phyloP scores from a whole-genome alignment of 2,888 invertebrate species.

The Mechanitis mazaeus region DNA sequence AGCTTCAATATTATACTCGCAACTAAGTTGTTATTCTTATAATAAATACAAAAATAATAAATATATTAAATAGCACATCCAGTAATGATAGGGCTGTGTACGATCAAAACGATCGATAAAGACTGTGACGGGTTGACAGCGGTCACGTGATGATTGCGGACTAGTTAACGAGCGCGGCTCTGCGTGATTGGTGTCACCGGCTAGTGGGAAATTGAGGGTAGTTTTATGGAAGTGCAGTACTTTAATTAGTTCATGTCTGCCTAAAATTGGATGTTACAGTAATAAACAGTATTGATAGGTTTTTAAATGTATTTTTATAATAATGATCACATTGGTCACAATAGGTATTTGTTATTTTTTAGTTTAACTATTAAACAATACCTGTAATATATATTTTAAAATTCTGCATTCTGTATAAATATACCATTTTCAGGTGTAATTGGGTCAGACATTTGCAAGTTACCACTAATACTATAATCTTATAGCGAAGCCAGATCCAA shows the following conservation, averaged over 20 bases:
- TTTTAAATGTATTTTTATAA: no score
- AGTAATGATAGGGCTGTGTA: conserved; percentile 15
- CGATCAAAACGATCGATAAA: conserved; percentile 27
- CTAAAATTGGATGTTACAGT: no score
- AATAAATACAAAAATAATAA: no score
- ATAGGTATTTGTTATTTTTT: no score
- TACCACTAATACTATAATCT: neutral
- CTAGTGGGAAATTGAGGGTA: neutral
- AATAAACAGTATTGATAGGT: no score
- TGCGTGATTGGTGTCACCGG: conserved; percentile 2
- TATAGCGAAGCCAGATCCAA: neutral
- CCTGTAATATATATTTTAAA: no score
- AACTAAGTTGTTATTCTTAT: no score
- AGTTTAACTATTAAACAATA: no score
- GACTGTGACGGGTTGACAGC: conserved; percentile 24
- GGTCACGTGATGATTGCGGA: conserved; percentile 22
- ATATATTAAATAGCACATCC: conserved; percentile 14
- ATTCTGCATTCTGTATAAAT: no score
- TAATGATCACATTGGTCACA: no score
- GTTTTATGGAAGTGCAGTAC: neutral
- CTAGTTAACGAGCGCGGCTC: conserved; percentile 16
- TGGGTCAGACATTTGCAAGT: neutral
- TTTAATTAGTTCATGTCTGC: neutral
- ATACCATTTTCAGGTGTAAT: neutral
- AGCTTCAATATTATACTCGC: no score